Percentiles rank a stretch among this genome's conserved stretches.
These are phyloP conservation scores for Clusia tigrina DNA, from an alignment of 2,888 invertebrate species.

Conservation along the genomic window DNA sequence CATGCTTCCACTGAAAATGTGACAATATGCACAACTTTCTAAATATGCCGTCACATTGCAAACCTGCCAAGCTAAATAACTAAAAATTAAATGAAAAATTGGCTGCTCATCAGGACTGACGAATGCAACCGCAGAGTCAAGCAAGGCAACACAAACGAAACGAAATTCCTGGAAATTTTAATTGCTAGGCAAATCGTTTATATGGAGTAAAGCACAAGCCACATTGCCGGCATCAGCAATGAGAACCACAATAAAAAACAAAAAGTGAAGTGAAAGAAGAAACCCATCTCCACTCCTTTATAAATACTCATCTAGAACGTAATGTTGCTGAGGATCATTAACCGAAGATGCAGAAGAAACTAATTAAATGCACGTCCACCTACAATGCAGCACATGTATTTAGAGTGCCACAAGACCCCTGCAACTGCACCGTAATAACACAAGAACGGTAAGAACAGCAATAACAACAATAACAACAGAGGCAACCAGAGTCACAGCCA, in stretches of 20 bases:
- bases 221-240: slow-evolving; percentile 45
- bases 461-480: not conserved
- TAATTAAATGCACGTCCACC: slow-evolving; percentile 54
- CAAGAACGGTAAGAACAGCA: not conserved
- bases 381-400: slow-evolving; percentile 36
- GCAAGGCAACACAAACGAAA: slow-evolving; percentile 33
- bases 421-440: not conserved
- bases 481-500: slow-evolving; percentile 11
- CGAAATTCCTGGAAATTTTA: slow-evolving; percentile 52
- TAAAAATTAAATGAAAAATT: not conserved
- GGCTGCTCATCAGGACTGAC: slow-evolving; percentile 29
- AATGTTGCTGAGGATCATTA: not conserved
- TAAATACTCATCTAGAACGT: no score
- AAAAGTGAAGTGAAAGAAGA: slow-evolving; percentile 1
- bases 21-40: not conserved
- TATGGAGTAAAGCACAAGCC: not conserved
- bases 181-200: slow-evolving; percentile 43
- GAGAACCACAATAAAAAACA: slow-evolving; percentile 33
- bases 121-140: slow-evolving; percentile 36
- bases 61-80: not conserved
- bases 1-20: not conserved
- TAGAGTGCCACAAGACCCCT: not conserved
- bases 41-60: not conserved
- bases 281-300: no score
- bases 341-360: slow-evolving; percentile 31